Evolutionary conservation across 2,888 invertebrate genomes (phyloP).

Genomic region (Oconnorella tubifera): DNA sequence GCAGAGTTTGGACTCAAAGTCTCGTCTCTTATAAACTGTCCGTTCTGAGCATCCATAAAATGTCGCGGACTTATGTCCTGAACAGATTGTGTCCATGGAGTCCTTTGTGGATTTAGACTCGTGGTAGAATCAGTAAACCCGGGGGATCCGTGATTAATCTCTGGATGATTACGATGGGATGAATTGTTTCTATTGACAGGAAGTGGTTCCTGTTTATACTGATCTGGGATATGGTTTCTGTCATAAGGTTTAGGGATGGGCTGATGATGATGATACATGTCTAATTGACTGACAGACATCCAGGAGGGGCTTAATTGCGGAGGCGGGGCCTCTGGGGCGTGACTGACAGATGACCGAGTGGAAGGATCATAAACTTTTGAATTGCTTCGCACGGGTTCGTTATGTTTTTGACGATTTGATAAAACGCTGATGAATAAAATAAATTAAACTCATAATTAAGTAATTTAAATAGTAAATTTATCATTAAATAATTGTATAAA

Average conservation of each 20-base stretch:
- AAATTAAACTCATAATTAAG: no score
- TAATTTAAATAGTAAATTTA: no score
- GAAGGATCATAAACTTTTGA: background rate
- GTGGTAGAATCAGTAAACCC: background rate
- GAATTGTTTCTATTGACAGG: no score
- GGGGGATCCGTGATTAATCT: background rate
- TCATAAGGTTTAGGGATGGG: no score
- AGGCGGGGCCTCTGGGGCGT: background rate
- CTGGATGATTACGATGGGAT: no score
- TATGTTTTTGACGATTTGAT: background rate
- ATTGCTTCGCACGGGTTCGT: background rate
- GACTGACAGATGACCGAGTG: background rate
- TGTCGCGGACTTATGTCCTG: no score
- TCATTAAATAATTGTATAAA: no score
- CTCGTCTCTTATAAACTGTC: background rate
- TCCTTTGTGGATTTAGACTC: background rate
- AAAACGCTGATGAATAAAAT: no score
- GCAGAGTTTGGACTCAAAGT: constrained; percentile 14
- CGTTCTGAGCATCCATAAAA: no score
- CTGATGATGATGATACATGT: background rate
- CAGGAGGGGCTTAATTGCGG: background rate
- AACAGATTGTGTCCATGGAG: no score
- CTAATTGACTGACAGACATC: background rate
- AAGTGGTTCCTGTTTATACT: no score
- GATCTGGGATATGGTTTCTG: no score